Conservation (phyloP, 2,888 invertebrate genomes). For the Athetis lepigone region DNA sequence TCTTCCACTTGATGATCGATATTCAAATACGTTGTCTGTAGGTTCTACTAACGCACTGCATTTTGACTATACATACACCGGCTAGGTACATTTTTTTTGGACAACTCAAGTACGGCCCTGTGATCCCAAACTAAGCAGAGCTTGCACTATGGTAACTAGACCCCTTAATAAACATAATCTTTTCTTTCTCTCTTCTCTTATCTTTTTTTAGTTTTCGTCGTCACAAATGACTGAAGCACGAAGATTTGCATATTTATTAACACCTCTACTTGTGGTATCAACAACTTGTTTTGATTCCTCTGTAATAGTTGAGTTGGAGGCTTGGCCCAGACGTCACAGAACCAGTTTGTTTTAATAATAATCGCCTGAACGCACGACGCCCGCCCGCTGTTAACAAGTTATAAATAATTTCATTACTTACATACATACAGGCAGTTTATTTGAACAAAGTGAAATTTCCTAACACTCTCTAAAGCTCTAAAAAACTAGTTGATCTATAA, state of each 20-base stretch:
- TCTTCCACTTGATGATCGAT: not conserved
- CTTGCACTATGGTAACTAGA: too few relatives aligned
- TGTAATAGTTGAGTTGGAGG: conserved; percentile 50
- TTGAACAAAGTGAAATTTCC: not conserved
- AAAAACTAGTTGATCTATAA: too few relatives aligned
- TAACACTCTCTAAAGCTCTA: too few relatives aligned
- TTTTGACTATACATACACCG: too few relatives aligned
- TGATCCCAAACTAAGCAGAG: too few relatives aligned
- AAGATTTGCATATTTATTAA: conserved; percentile 45
- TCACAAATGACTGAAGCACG: conserved; percentile 22
- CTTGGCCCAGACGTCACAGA: conserved; percentile 58
- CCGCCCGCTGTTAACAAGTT: not conserved
- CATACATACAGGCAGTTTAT: not conserved
- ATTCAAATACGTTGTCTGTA: not conserved
- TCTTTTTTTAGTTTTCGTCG: conserved; percentile 2
- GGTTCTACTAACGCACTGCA: too few relatives aligned
- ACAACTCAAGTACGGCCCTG: too few relatives aligned
- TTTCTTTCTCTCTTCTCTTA: too few relatives aligned
- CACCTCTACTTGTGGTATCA: conserved; percentile 32
- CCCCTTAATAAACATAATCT: too few relatives aligned
- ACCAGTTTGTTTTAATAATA: conserved; percentile 30
- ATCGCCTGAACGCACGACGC: not conserved
- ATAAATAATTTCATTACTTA: not conserved
- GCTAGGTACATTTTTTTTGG: too few relatives aligned
- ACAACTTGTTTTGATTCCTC: conserved; percentile 45